Evolutionary conservation across 2,888 invertebrate species (phyloP), one percentile per base, ranked within the genome.

Genomic region (Pseudoips prasinana): DNA sequence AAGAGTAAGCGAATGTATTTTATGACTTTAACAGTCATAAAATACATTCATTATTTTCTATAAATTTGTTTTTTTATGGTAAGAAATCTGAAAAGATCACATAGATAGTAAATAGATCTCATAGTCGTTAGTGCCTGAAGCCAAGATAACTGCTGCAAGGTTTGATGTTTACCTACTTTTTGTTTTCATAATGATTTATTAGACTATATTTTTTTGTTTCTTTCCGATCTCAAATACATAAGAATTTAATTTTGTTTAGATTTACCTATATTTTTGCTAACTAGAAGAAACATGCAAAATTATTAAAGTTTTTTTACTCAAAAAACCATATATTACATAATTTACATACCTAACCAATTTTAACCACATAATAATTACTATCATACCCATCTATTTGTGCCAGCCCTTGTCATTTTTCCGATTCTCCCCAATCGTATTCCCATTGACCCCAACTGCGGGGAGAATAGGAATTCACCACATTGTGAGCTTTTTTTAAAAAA

Each of bases 11-110:
- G n/a, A n/a, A 14, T 14, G 2, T 14, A 14, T 14, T 14, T 14
- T 14, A 14, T 14, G 14, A 14, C 14, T 14, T 2, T 14, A 3
- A 14, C n/a, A n/a, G n/a, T n/a, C n/a, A n/a, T n/a, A n/a, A n/a
- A n/a, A 22, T 8, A 23, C 24, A 24, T 24, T 24, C 24, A 24
- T 24, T 24, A 8, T 24, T 24, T 24, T 24, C 24, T 24, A 24
- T 24, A 24, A 24, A 24, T 24, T 24, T 24, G 24, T 24, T 24
- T 24, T n/a, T 24, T 24, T 24, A 24, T 24, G 24, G 24, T 24
- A 24, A 24, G 24, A 24, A 24, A 24, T 24, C 24, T 24, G 24
- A 24, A 24, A 24, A 24, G 24, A 24, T 24, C 24, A 8, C 24
- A 24, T 24, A 24, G 10, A 8, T 24, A 24, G 24, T 24, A 24